phyloP scores from a whole-genome alignment of 2,797 vertebrate species.

The Protosalanx chinensis region DNA sequence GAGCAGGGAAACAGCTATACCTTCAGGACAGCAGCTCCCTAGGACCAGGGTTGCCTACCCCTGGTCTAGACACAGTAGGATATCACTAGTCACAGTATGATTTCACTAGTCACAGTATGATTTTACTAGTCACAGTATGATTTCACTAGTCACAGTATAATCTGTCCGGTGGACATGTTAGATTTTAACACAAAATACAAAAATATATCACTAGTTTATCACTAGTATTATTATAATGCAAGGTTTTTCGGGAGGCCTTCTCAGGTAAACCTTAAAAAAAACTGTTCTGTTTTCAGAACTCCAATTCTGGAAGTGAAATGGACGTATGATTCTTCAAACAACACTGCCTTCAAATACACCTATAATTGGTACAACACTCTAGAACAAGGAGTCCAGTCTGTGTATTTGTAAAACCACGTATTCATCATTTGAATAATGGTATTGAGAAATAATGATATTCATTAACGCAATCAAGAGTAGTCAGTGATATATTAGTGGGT shows the following conservation, averaged over 20 bases:
- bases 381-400: not conserved
- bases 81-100: too few relatives aligned
- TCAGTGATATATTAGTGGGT: not conserved
- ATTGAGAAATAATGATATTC: not conserved
- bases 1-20: too few relatives aligned
- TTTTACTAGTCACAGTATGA: too few relatives aligned
- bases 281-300: constrained; percentile 33
- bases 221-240: not conserved
- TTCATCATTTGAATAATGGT: not conserved
- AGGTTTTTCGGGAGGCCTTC: not conserved
- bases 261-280: constrained; percentile 1
- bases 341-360: too few relatives aligned
- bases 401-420: not conserved
- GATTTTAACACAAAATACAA: not conserved
- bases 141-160: too few relatives aligned
- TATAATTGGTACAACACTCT: too few relatives aligned
- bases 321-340: constrained; percentile 18
- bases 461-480: not conserved
- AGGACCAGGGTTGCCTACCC: too few relatives aligned
- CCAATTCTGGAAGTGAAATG: constrained; percentile 17
- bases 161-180: too few relatives aligned
- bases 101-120: too few relatives aligned
- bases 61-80: too few relatives aligned
- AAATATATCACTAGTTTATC: too few relatives aligned
- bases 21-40: too few relatives aligned